These are phyloP conservation scores for Pampus argenteus DNA, from an alignment of 2,797 vertebrate species.

Conservation along the genomic window DNA sequence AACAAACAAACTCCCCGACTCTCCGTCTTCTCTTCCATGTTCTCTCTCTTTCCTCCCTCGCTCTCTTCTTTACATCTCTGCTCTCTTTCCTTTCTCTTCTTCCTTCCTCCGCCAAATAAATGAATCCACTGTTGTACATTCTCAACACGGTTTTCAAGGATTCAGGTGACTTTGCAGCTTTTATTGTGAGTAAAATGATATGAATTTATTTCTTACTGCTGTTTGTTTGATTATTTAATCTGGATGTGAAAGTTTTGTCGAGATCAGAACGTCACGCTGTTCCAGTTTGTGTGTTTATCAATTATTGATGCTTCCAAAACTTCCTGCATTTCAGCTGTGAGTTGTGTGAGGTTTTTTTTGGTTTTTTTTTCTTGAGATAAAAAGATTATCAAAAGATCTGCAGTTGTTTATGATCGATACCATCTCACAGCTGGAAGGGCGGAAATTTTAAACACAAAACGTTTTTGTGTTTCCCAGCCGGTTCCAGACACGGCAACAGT, in stretches of 20 bases:
- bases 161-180: neutral
- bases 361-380: conserved; percentile 54
- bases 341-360: conserved; percentile 36
- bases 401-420: conserved; percentile 53
- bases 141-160: neutral
- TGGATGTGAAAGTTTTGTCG: conserved; percentile 53
- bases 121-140: neutral
- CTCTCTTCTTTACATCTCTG: too few species aligned
- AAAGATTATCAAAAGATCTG: conserved; percentile 74
- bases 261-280: conserved; percentile 42
- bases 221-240: conserved; percentile 8
- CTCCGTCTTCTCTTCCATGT: neutral
- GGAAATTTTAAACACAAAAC: conserved; percentile 35
- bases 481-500: conserved; percentile 18
- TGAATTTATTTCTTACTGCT: too few species aligned
- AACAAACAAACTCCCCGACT: neutral
- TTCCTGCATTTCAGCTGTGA: conserved; percentile 50
- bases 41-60: neutral
- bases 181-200: too few species aligned
- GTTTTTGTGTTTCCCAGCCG: neutral
- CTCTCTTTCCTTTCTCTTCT: neutral
- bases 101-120: neutral
- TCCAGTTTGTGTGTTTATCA: conserved; percentile 46
- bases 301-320: conserved; percentile 73
- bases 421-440: conserved; percentile 65